A percentile compares a stretch with the other conserved stretches of the same genome.
phyloP scores from a whole-genome alignment of 35 echinoderm and acorn worm genomes.

The Ophioderma brevispina region DNA sequence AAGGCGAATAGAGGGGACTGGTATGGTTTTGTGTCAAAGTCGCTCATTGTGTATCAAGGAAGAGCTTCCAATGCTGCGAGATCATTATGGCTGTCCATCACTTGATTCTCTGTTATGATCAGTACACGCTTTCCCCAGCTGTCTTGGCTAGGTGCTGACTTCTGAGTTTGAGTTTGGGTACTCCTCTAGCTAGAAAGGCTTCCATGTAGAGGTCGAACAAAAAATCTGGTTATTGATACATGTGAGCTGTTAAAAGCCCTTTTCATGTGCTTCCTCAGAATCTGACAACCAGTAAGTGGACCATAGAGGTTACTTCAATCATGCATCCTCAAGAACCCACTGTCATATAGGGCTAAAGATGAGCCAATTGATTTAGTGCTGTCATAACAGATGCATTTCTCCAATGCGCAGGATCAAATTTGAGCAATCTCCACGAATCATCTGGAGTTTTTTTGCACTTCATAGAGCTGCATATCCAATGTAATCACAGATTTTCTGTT shows the following conservation, averaged over 20 bases:
- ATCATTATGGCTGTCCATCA: not conserved
- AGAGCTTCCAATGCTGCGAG: not conserved
- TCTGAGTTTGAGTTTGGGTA: not conserved
- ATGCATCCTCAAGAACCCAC: conserved; percentile 23
- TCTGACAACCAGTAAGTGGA: not conserved
- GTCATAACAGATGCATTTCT: conserved; percentile 1
- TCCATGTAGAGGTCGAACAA: conserved; percentile 40
- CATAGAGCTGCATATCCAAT: conserved; percentile 31
- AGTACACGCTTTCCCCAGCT: not conserved
- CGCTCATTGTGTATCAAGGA: not conserved
- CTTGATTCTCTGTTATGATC: not conserved
- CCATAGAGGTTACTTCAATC: conserved; percentile 11
- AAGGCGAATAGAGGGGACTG: not conserved
- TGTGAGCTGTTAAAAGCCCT: conserved; percentile 21
- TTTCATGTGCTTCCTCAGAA: conserved; percentile 15
- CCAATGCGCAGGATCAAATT: conserved; percentile 7
- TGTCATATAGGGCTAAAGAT: conserved; percentile 2
- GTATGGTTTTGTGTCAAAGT: not conserved
- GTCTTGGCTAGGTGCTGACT: not conserved
- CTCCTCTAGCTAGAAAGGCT: not conserved
- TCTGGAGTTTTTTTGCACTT: not conserved
- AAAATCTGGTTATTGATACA: not conserved
- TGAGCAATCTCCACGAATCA: not conserved
- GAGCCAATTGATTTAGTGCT: not conserved
- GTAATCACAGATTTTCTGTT: not conserved